Percentiles rank a stretch among this genome's conserved stretches.
Evolutionary conservation across 2,888 invertebrate species (phyloP).

Genomic region (Limenitis camilla): DNA sequence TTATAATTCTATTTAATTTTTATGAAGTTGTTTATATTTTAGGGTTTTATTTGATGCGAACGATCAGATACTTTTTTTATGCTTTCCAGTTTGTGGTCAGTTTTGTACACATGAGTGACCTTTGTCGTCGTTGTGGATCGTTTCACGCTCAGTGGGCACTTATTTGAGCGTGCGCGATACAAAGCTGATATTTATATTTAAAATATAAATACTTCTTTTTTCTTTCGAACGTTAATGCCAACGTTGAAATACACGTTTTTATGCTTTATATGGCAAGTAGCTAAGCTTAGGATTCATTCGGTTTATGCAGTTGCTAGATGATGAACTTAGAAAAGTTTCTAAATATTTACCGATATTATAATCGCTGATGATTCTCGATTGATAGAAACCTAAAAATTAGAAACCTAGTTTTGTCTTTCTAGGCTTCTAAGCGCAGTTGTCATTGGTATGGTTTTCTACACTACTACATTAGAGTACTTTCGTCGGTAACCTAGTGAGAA

Average conservation of each 20-base stretch:
- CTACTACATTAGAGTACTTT: slow-evolving; percentile 15
- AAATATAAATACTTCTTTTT: slow-evolving; percentile 26
- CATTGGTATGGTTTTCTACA: not conserved
- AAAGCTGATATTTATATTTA: slow-evolving; percentile 35
- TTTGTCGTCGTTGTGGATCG: slow-evolving; percentile 40
- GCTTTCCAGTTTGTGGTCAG: slow-evolving; percentile 41
- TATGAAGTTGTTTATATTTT: too few relatives aligned
- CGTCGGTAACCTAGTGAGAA: slow-evolving; percentile 15
- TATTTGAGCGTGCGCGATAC: slow-evolving; percentile 48
- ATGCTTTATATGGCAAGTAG: not conserved
- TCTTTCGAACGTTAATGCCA: slow-evolving; percentile 12
- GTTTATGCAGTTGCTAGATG: not conserved
- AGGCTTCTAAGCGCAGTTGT: too few relatives aligned
- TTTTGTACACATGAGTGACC: slow-evolving; percentile 43
- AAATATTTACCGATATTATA: too few relatives aligned
- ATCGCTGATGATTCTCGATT: too few relatives aligned
- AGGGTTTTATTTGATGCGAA: not conserved
- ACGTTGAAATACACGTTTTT: not conserved
- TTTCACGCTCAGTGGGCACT: slow-evolving; percentile 51
- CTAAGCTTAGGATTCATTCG: too few relatives aligned
- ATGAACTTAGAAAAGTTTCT: too few relatives aligned
- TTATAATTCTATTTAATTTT: too few relatives aligned
- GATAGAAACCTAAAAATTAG: too few relatives aligned
- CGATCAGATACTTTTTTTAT: slow-evolving; percentile 30
- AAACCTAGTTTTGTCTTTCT: too few relatives aligned